These are phyloP conservation scores for Drosophila kohkoa DNA, from an alignment of 1,140 invertebrate genomes.

Conservation along the genomic window DNA sequence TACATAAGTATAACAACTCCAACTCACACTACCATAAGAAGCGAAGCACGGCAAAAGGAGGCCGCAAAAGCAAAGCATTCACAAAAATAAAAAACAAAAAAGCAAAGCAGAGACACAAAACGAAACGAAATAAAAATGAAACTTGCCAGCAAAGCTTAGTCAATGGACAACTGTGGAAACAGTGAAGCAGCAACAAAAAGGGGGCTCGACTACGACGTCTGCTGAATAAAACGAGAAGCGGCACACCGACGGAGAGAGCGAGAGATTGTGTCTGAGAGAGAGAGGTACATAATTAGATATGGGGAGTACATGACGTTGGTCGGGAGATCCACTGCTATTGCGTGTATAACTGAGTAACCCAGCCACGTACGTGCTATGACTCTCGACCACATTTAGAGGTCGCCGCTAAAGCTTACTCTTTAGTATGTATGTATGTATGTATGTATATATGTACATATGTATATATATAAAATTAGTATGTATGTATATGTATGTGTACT, in stretches of 20 bases:
- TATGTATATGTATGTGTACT: neutral
- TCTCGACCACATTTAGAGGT: constrained; percentile 49
- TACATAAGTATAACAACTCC: neutral
- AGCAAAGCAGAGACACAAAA: constrained; percentile 12
- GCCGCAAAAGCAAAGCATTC: neutral
- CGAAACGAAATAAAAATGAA: constrained; percentile 13
- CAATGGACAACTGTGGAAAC: constrained; percentile 6
- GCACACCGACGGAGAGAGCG: constrained; percentile 7
- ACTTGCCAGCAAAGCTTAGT: constrained; percentile 9
- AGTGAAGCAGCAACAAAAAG: constrained; percentile 48
- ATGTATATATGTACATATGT: too few relatives aligned
- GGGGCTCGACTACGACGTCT: constrained; percentile 57
- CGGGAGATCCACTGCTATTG: neutral
- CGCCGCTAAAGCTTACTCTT: neutral
- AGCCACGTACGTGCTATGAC: constrained; percentile 53
- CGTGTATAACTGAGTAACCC: neutral
- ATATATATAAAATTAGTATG: too few relatives aligned
- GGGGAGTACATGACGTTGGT: neutral
- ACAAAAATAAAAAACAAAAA: constrained; percentile 15
- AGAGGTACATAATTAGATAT: neutral
- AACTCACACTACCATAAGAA: neutral
- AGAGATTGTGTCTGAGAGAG: constrained; percentile 3
- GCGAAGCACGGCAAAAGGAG: constrained; percentile 1
- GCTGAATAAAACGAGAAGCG: neutral
- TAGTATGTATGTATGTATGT: too few relatives aligned